Conservation (phyloP, 2,888 invertebrate genomes). For the Rotaria socialis region DNA sequence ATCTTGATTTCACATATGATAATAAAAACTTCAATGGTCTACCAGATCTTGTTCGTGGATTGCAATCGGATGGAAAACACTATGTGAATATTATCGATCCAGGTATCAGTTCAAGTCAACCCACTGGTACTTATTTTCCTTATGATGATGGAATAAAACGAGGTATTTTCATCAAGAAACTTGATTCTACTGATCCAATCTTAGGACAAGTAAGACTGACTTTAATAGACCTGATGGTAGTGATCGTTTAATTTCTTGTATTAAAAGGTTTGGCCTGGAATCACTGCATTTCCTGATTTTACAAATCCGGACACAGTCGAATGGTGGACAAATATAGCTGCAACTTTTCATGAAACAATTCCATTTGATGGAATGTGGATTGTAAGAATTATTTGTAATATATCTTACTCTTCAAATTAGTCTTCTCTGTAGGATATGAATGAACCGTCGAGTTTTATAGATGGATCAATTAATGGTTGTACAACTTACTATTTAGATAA, state of each 20-base stretch:
- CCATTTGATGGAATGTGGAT: slow-evolving; percentile 55
- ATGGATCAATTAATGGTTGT: slow-evolving; percentile 54
- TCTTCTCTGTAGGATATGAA: slow-evolving; percentile 52
- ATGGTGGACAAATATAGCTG: slow-evolving; percentile 52
- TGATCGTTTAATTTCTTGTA: neutral
- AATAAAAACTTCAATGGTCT: slow-evolving; percentile 49
- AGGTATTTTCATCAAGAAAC: slow-evolving; percentile 73
- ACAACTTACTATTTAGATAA: slow-evolving; percentile 50
- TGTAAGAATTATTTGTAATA: neutral
- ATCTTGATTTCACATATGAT: slow-evolving; percentile 54
- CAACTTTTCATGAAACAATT: slow-evolving; percentile 49
- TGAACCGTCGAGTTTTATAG: slow-evolving; percentile 57
- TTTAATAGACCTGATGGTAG: neutral
- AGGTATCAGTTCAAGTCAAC: slow-evolving; percentile 68
- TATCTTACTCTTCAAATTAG: too few relatives aligned
- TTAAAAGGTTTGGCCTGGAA: slow-evolving; percentile 53
- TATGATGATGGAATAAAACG: slow-evolving; percentile 71
- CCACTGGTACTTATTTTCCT: slow-evolving; percentile 70
- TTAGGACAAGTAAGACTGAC: slow-evolving; percentile 48
- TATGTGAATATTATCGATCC: slow-evolving; percentile 63
- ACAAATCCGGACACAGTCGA: slow-evolving; percentile 51
- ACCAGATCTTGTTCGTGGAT: slow-evolving; percentile 51
- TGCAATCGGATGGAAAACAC: slow-evolving; percentile 52
- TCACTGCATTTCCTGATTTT: slow-evolving; percentile 54
- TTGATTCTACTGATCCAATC: slow-evolving; percentile 57